Evolutionary conservation across 2,888 invertebrate species (phyloP), one percentile per base, ranked within the genome.

Genomic region (Catocala nupta): DNA sequence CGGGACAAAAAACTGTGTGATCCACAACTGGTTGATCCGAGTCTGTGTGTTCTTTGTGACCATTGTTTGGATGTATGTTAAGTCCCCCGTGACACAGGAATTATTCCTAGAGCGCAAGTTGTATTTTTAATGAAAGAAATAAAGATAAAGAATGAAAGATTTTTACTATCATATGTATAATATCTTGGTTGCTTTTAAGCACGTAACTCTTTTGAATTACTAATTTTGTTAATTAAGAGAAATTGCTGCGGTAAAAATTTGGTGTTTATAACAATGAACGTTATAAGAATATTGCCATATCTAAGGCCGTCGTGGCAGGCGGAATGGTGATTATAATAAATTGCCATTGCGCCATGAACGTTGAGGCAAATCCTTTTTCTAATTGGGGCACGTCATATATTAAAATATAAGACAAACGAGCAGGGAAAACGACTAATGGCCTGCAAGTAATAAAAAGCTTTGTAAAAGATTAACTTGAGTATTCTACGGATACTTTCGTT

Each of bases 251-350:
- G 25, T 25, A 54, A 53, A 53, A 47, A 47, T 42, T 13, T 25
- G 13, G 12, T 48, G 42, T 43, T 8, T 49, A 50, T 60, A 49
- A 43, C 48, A 55, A 50, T 39, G n/a, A 54, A 44, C 13, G 43
- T 12, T 49, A 12, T n/a, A 48, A 56, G 39, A 56, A 56, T 49
- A 42, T 56, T 49, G n/a, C 11, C 48, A 33, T n/a, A 60, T 3
- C 25, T 25, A 25, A 34, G 7, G 5, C 7, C 16, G n/a, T 7
- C 25, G 4, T 33, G 25, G 34, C 16, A 55, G 33, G 16, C n/a
- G 10, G 3, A 36, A 44, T 44, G 36, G 54, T 55, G n/a, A 12
- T 44, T 50, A 34, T 49, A 44, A 55, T 43, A 60, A 60, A 55
- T 54, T 55, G 44, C 25, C 6, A 3, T 55, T 54, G 48, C 43